A percentile compares a stretch with the other conserved stretches of the same genome.
Conservation (phyloP, 2,797 vertebrate species). For the Eulemur coronatus region DNA sequence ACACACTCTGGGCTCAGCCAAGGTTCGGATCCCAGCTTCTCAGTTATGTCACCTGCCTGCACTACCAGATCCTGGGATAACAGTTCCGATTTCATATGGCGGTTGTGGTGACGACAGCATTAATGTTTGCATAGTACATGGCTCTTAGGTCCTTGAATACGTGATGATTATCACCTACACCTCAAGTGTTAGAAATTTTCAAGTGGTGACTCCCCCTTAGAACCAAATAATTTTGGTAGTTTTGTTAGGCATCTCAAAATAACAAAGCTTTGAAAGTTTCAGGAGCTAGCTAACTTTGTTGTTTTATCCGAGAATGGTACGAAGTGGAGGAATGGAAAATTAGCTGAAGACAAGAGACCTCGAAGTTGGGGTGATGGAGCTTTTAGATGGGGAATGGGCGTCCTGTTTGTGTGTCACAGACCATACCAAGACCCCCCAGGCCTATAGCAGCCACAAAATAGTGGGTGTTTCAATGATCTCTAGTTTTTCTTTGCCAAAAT, state of each 20-base stretch:
- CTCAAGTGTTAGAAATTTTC: neutral
- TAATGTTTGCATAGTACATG: too few species aligned
- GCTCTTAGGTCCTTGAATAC: neutral
- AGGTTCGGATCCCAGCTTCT: neutral
- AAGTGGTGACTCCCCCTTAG: neutral
- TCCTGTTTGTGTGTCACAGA: too few species aligned
- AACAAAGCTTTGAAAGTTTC: neutral
- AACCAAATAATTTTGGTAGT: neutral
- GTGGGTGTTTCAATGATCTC: neutral
- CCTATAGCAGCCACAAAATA: neutral
- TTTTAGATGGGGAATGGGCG: neutral
- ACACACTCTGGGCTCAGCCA: neutral
- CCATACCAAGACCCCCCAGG: neutral
- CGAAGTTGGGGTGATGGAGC: neutral
- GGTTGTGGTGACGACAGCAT: fast-evolving
- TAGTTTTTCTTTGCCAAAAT: neutral
- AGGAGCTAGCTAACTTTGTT: neutral
- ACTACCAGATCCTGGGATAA: neutral
- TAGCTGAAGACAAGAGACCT: neutral
- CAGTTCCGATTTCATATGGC: too few species aligned
- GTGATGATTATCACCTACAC: neutral
- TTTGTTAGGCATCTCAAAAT: neutral
- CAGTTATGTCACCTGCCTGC: too few species aligned
- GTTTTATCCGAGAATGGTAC: neutral
- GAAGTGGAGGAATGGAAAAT: neutral